phyloP scores from a whole-genome alignment of 2,797 vertebrate genomes.

The Acanthurus lineatus region DNA sequence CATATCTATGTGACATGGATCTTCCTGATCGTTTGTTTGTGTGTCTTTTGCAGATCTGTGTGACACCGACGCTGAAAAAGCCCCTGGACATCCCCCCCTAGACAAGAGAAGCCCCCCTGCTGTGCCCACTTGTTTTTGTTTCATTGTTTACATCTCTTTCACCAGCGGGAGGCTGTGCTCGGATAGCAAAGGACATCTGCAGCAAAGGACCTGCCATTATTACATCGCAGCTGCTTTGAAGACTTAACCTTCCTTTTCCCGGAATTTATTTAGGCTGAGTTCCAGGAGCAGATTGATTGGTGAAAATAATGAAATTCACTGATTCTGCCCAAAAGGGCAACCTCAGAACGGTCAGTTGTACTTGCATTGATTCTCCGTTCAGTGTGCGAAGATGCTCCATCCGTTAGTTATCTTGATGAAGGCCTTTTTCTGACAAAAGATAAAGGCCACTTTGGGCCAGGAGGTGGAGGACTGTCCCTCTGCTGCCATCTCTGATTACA shows the following conservation, averaged over 20 bases:
- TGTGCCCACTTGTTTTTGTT: slow-evolving; percentile 50
- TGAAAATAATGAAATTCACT: slow-evolving; percentile 38
- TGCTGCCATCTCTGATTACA: slow-evolving; percentile 29
- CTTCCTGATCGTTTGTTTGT: slow-evolving; percentile 46
- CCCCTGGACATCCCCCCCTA: slow-evolving; percentile 1
- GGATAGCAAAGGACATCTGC: slow-evolving; percentile 55
- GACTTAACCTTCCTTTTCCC: background rate
- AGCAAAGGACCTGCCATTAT: slow-evolving; percentile 8
- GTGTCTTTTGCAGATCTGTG: slow-evolving; percentile 56
- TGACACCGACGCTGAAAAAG: slow-evolving; percentile 22
- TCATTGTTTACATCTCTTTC: slow-evolving; percentile 63
- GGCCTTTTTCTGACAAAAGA: slow-evolving; percentile 73
- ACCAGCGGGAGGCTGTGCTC: slow-evolving; percentile 42
- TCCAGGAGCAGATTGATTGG: slow-evolving; percentile 1
- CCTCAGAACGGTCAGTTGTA: slow-evolving; percentile 48
- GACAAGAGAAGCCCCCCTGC: slow-evolving; percentile 54
- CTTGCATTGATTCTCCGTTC: slow-evolving; percentile 26
- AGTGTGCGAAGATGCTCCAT: slow-evolving; percentile 48
- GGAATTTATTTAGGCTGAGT: slow-evolving; percentile 7
- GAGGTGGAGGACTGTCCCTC: slow-evolving; percentile 45
- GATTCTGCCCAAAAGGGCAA: slow-evolving; percentile 48
- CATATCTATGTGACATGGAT: background rate
- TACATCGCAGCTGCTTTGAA: background rate
- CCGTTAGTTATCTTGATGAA: slow-evolving; percentile 69
- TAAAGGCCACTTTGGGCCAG: slow-evolving; percentile 65